Evolutionary conservation across 2,797 vertebrate genomes (phyloP), one percentile per base, ranked within the genome.

Genomic region (Rallus crepitans): DNA sequence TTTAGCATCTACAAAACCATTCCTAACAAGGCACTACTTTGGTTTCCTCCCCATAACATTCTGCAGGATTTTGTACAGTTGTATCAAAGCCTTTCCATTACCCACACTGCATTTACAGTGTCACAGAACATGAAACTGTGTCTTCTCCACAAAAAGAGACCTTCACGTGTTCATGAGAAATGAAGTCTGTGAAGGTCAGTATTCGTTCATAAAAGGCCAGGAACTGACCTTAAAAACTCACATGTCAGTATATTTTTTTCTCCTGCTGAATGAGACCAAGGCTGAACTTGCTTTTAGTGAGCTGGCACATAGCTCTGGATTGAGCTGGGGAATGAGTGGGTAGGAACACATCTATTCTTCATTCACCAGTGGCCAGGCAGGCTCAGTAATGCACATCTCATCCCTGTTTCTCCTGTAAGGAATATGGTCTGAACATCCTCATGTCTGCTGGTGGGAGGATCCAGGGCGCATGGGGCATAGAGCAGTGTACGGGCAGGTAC

Each of bases 381-480:
- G 16, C 21, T 25, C 31, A 11, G n/a, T 39, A 20, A 77, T 0
- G 21, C n/a, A 35, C 9, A 8, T 59, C 53, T 47, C 37, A n/a
- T 45, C 33, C 33, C 47, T 3, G 0, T 35, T 77, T 52, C 5
- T 18, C 57, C 39, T 2, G 1, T 24, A 10, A 28, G 25, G 30
- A n/a, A 28, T 6, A 28, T 2, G 27, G 13, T 17, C 31, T 20
- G 8, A 60, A 35, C 27, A 42, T 13, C 21, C 52, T 48, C 52
- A 14, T 0, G 2, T 33, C 37, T 55, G 6, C 18, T 1, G 0
- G 21, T 12, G 30, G 11, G 18, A 56, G 15, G 25, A 48, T 30
- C 15, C 6, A 33, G 45, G 37, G 59, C 1, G 0, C 18, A 1
- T 1, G 53, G 45, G 37, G 18, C 45, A 28, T 9, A 39, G 25